These are phyloP conservation scores for Hyles lineata DNA, from an alignment of 2,888 invertebrate species.

Conservation along the genomic window DNA sequence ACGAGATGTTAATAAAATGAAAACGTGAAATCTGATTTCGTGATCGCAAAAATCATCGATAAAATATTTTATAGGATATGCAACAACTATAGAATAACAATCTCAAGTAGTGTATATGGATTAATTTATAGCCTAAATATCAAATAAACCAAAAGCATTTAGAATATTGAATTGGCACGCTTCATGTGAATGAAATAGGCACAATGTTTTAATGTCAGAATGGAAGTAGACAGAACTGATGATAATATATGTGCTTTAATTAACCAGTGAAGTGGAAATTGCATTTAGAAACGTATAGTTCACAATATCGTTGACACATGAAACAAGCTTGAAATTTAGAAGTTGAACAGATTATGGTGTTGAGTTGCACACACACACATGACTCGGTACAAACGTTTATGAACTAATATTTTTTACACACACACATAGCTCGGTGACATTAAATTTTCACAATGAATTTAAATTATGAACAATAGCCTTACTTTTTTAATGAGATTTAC, in stretches of 20 bases:
- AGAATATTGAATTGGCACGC: conserved; percentile 5
- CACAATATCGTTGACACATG: background rate
- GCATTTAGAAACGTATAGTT: conserved; percentile 6
- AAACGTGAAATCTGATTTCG: background rate
- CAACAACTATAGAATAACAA: background rate
- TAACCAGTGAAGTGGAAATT: conserved; percentile 7
- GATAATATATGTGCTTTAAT: background rate
- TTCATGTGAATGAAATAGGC: conserved; percentile 1
- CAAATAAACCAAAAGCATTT: conserved; percentile 12
- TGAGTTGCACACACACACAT: background rate
- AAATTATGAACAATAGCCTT: too few relatives aligned
- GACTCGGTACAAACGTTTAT: background rate
- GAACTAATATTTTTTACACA: background rate
- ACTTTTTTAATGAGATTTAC: background rate
- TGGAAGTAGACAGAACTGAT: background rate
- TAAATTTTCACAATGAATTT: background rate
- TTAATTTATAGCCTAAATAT: background rate
- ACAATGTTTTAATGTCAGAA: background rate
- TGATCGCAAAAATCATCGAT: background rate
- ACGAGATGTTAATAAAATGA: conserved; percentile 17
- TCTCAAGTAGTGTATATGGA: conserved; percentile 1
- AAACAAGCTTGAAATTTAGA: background rate
- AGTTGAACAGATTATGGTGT: too few relatives aligned
- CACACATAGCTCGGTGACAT: background rate
- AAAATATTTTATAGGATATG: background rate